Conservation (phyloP, 1,140 invertebrate genomes). For the Ceratitis capitata region DNA sequence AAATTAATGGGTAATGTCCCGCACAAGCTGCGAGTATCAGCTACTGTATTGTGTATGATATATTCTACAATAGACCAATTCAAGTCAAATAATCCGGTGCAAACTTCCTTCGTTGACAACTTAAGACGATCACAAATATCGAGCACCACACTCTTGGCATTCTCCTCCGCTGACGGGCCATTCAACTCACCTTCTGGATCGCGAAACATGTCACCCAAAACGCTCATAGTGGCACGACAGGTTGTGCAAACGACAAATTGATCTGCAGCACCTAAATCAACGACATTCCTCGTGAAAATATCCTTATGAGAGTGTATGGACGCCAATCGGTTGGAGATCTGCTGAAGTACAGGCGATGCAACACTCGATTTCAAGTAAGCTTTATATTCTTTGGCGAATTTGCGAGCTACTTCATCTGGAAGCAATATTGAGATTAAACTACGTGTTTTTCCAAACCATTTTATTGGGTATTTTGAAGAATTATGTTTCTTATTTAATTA, state of each 20-base stretch:
- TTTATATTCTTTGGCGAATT: slow-evolving; percentile 54
- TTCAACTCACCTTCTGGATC: slow-evolving; percentile 52
- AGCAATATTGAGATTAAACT: too few relatives aligned
- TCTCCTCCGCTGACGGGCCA: slow-evolving; percentile 45
- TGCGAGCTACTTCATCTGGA: slow-evolving; percentile 52
- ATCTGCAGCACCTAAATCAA: slow-evolving; percentile 51
- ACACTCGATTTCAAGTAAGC: slow-evolving; percentile 53
- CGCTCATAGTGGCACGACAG: slow-evolving; percentile 67
- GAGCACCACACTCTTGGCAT: slow-evolving; percentile 60
- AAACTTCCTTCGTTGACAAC: slow-evolving; percentile 69
- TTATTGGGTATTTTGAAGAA: too few relatives aligned
- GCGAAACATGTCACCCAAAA: slow-evolving; percentile 63
- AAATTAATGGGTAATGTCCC: slow-evolving; percentile 54
- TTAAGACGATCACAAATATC: slow-evolving; percentile 69
- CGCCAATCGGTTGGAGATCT: slow-evolving; percentile 52
- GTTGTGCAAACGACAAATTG: slow-evolving; percentile 67
- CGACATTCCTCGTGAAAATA: slow-evolving; percentile 55
- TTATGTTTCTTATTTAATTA: too few relatives aligned
- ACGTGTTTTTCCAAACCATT: too few relatives aligned
- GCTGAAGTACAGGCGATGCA: slow-evolving; percentile 50
- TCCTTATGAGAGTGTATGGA: slow-evolving; percentile 57
- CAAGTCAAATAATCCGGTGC: slow-evolving; percentile 68
- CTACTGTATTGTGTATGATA: slow-evolving; percentile 51
- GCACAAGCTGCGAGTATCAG: slow-evolving; percentile 53
- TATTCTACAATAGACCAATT: slow-evolving; percentile 63